Evolutionary conservation across 2,888 invertebrate species (phyloP).

Genomic region (Melieria crassipennis): DNA sequence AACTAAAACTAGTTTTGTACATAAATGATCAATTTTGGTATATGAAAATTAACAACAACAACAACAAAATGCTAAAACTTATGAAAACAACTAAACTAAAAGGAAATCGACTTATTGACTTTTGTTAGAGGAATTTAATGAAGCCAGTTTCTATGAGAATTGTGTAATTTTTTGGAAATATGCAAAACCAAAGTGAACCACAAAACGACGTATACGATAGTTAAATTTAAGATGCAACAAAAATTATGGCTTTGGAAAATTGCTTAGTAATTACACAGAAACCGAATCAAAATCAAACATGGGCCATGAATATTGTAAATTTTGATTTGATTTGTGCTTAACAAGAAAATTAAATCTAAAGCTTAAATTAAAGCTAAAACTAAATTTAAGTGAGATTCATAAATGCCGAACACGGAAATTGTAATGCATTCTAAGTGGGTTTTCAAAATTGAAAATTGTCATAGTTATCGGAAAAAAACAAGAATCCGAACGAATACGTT

Average conservation of each 20-base stretch:
- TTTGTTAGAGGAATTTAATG: conserved; percentile 37
- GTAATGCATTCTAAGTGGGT: conserved; percentile 53
- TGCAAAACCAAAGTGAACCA: conserved; percentile 31
- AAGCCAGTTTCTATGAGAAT: conserved; percentile 32
- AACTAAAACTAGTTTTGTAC: conserved; percentile 36
- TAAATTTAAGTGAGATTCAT: conserved; percentile 15
- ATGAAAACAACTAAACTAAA: conserved; percentile 27
- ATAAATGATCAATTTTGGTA: conserved; percentile 38
- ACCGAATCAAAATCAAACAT: background rate
- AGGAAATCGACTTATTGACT: conserved; percentile 43
- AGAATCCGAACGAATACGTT: background rate
- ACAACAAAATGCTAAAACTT: conserved; percentile 30
- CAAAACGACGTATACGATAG: conserved; percentile 54
- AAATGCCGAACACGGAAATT: conserved; percentile 38
- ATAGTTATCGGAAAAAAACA: background rate
- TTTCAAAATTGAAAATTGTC: conserved; percentile 43
- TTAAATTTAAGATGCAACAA: conserved; percentile 41
- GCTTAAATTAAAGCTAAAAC: conserved; percentile 30
- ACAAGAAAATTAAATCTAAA: conserved; percentile 33
- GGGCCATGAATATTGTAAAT: conserved; percentile 44
- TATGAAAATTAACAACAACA: conserved; percentile 35
- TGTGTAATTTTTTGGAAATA: conserved; percentile 42
- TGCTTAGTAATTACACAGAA: conserved; percentile 37
- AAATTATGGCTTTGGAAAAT: conserved; percentile 39
- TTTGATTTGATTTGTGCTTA: conserved; percentile 10